Evolutionary conservation across 2,888 invertebrate genomes (phyloP).

Genomic region (Hirtodrosophila trivittata): DNA sequence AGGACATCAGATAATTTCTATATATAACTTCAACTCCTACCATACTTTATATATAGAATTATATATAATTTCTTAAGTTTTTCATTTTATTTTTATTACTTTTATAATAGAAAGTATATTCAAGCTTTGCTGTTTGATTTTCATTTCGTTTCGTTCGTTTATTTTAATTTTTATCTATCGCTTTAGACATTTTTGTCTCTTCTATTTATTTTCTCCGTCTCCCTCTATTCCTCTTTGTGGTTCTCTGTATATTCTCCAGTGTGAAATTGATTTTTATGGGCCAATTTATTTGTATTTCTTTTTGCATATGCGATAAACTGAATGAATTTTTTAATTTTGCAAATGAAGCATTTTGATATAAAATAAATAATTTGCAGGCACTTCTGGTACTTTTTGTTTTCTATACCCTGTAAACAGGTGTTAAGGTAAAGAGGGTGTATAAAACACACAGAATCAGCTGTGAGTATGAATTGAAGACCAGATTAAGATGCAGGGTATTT

Average conservation of each 20-base stretch:
- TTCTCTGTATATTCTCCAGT: background rate
- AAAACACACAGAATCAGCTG: too few relatives aligned
- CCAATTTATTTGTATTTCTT: conserved; percentile 7
- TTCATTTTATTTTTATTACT: background rate
- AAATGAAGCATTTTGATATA: conserved; percentile 29
- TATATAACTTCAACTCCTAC: too few relatives aligned
- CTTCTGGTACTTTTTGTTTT: background rate
- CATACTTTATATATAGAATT: too few relatives aligned
- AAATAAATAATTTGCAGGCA: conserved; percentile 14
- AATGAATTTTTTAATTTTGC: conserved; percentile 37
- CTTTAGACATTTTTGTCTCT: background rate
- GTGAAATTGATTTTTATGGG: conserved; percentile 47
- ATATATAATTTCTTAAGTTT: background rate
- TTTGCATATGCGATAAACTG: conserved; percentile 14
- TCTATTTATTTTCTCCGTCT: conserved; percentile 1
- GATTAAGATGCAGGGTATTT: too few relatives aligned
- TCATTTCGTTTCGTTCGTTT: background rate
- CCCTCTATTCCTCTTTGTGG: background rate
- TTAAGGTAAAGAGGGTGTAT: too few relatives aligned
- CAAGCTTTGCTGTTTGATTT: background rate
- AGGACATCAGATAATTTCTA: too few relatives aligned
- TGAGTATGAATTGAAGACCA: too few relatives aligned
- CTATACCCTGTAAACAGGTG: background rate
- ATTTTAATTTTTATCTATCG: conserved; percentile 13
- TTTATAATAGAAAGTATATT: conserved; percentile 3